Base-by-base conservation (phyloP, 2,797 vertebrate species). In the Pelobates cultripes region DNA sequence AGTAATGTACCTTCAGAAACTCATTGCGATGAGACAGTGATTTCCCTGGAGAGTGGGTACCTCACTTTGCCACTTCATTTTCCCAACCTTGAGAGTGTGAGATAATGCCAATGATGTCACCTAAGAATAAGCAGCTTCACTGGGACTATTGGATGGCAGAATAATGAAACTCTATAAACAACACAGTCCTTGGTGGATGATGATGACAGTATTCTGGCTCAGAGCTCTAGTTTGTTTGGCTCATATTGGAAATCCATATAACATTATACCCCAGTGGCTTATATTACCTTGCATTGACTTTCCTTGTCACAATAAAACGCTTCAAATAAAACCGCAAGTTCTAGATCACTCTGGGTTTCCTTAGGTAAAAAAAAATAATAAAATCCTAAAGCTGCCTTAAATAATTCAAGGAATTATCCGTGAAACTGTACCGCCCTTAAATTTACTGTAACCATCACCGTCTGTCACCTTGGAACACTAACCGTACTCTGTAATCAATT, bases 181-280 rank as follows among this genome's bases (percentile, higher is more conserved):
- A 86, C 85, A 75, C 81, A 78, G 82, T 82, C 85, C 61, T 45
- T 0, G 3, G 87, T 89, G 80, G 81, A 85, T 66, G 81, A 72
- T 83, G 85, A 78, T 88, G 89, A 88, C 87, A 87, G 86, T 80
- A 86, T 79, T 87, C 87, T 90, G 88, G 89, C 88, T 87, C 28
- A 28, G 60, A 85, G 72, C 79, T 84, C 85, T 73, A 87, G 82
- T 73, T 80, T 82, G 70, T 88, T 89, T 89, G 88, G 86, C 87
- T 89, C 82, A n/a, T 89, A 89, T 87, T 84, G 89, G 87, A 90
- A 89, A 89, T 90, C 88, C 82, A 90, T 89, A 85, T 75, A 85
- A 83, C 85, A 86, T 84, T 86, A 83, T 87, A 85, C 77, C 82
- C 84, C 86, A 80, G 80, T 85, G 86, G 83, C 88, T 86, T 84